These are phyloP conservation scores for Megamerina dolium DNA, from an alignment of 2,888 invertebrate species.

Conservation along the genomic window DNA sequence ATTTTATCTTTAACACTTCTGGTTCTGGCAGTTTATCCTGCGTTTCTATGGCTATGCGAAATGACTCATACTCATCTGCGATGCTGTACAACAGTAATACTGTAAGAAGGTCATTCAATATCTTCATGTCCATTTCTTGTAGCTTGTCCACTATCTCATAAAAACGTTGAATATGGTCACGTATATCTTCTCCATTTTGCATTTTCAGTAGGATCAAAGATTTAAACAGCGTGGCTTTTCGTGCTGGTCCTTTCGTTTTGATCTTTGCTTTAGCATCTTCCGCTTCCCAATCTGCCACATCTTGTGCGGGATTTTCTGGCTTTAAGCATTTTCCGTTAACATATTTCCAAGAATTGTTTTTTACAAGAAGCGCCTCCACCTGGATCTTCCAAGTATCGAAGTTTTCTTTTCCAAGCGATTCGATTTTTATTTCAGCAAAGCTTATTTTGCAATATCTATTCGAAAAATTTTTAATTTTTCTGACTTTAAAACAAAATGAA, in stretches of 20 bases:
- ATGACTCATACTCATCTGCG: constrained; percentile 10
- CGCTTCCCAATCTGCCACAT: neutral
- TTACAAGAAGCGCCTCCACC: constrained; percentile 4
- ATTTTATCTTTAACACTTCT: neutral
- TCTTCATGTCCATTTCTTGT: constrained; percentile 8
- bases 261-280: neutral
- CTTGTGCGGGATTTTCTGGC: neutral
- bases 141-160: constrained; percentile 12
- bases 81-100: constrained; percentile 16
- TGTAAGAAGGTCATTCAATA: constrained; percentile 10
- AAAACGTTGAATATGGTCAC: constrained; percentile 9
- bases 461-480: too few species aligned
- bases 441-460: too few species aligned
- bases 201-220: constrained; percentile 13
- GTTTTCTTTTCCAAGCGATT: constrained; percentile 6
- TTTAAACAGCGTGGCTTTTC: constrained; percentile 10
- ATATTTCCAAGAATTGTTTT: constrained; percentile 13
- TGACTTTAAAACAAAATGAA: too few species aligned
- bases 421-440: constrained; percentile 6
- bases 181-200: constrained; percentile 11
- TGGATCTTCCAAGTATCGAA: constrained; percentile 13
- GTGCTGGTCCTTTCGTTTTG: constrained; percentile 2
- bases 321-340: constrained; percentile 5
- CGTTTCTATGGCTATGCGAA: constrained; percentile 14
- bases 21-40: constrained; percentile 7